A percentile compares a stretch with the other conserved stretches of the same genome.
Evolutionary conservation across 2,888 invertebrate genomes (phyloP).

Genomic region (Nowickia ferox): DNA sequence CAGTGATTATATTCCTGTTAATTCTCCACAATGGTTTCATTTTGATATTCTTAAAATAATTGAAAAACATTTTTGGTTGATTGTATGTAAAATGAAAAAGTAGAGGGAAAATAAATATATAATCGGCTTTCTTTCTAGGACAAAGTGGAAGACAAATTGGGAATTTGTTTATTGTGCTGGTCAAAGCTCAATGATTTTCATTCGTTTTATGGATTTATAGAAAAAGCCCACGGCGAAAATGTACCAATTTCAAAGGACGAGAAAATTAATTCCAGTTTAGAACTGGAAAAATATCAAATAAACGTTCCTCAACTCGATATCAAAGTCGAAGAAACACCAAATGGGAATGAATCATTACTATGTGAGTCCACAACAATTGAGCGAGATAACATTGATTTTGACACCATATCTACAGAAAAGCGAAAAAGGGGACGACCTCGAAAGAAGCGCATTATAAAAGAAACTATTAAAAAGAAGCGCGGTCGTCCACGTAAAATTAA

Average conservation of each 20-base stretch:
- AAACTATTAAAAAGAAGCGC: constrained; percentile 6
- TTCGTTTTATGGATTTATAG: constrained; percentile 75
- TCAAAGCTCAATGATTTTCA: constrained; percentile 75
- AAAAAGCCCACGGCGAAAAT: constrained; percentile 67
- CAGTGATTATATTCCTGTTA: constrained; percentile 5
- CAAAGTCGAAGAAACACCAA: not conserved
- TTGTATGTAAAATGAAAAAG: constrained; percentile 35
- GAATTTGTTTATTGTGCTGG: constrained; percentile 77
- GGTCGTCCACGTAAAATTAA: constrained; percentile 35
- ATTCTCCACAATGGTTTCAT: constrained; percentile 44
- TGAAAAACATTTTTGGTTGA: constrained; percentile 57
- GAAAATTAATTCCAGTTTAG: not conserved
- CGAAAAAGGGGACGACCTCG: constrained; percentile 46
- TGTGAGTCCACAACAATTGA: not conserved
- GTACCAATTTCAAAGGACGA: not conserved
- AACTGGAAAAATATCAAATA: not conserved
- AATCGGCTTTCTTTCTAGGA: constrained; percentile 17
- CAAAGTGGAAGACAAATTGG: not conserved
- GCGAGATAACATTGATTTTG: too few relatives aligned
- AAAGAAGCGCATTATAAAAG: not conserved
- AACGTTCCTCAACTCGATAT: not conserved
- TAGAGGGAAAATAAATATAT: too few relatives aligned
- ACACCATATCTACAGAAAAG: not conserved
- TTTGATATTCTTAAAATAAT: constrained; percentile 24
- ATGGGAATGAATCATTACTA: not conserved